phyloP scores from a whole-genome alignment of 2,113 vertebrate genomes.

The Platanista minor region DNA sequence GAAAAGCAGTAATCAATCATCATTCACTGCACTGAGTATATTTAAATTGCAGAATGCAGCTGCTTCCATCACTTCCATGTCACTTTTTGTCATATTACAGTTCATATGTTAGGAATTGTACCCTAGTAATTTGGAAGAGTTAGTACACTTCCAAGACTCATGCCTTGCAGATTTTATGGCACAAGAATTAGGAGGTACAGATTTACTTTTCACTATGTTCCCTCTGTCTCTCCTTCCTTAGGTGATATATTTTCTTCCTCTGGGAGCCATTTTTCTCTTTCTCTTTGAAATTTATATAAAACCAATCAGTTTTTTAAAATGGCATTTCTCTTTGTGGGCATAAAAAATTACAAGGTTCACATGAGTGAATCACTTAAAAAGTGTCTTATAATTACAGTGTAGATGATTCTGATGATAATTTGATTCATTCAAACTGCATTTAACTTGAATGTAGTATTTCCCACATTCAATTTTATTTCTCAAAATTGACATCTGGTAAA shows the following conservation, averaged over 20 bases:
- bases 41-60: not conserved
- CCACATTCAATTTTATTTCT: not conserved
- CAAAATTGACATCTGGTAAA: not conserved
- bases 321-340: not conserved
- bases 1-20: not conserved
- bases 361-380: not conserved
- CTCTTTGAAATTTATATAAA: slow-evolving; percentile 16
- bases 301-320: not conserved
- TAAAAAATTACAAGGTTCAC: not conserved
- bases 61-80: not conserved
- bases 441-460: not conserved
- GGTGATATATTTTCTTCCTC: not conserved
- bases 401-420: not conserved
- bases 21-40: not conserved
- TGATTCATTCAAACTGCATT: not conserved
- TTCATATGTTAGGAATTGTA: not conserved
- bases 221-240: not conserved
- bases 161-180: not conserved
- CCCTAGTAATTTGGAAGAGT: not conserved
- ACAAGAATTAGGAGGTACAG: not conserved
- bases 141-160: not conserved
- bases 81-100: not conserved
- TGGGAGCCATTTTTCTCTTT: not conserved
- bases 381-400: not conserved
- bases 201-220: not conserved